Base-by-base conservation (phyloP, 1,140 invertebrate species). In the Ceratosolen fusciceps region DNA sequence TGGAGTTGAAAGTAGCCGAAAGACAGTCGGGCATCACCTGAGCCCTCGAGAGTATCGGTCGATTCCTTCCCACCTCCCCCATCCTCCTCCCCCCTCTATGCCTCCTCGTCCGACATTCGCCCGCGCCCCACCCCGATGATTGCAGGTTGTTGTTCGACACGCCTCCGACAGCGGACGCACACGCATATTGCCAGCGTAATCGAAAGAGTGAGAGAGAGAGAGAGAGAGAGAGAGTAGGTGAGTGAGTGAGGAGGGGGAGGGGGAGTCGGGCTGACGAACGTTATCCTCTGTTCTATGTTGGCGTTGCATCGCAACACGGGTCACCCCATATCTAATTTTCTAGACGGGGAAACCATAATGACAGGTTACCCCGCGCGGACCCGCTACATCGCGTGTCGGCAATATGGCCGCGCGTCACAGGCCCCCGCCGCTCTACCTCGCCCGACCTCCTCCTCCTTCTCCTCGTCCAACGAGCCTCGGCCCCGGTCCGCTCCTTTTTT, bases 71-170 rank as follows among this genome's bases (percentile, higher is more conserved):
- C 8, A 14, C 8, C 34, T 37, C 34, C 24, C 62, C 29, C 16
- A n/a, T n/a, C n/a, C n/a, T n/a, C n/a, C n/a, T n/a, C 9, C 31
- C 56, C 37, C 31, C 54, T 58, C 72, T 58, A 9, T 74, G 52
- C 60, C 72, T 74, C n/a, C 34, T 65, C 43, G n/a, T 21, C 34
- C n/a, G n/a, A 37, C 31, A 8, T 67, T 67, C 62, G 7, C 74
- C 47, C 54, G 43, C 84, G 88, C 87, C 88, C 88, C 89, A 89
- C 88, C 88, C 88, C 87, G 85, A 88, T 90, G 87, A 90, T 89
- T 90, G 85, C 87, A 88, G 88, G 88, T 89, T 89, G 86, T 85
- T 29, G 54, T 21, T 37, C 83, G 89, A 86, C 88, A 88, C 89
- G 89, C 89, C 89, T 89, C 87, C 87, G 79, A 80, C 56, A 81